A percentile compares a stretch with the other conserved stretches of the same genome.
phyloP scores from a whole-genome alignment of 64 coral and sea anemone species.

The Porites australiensis region DNA sequence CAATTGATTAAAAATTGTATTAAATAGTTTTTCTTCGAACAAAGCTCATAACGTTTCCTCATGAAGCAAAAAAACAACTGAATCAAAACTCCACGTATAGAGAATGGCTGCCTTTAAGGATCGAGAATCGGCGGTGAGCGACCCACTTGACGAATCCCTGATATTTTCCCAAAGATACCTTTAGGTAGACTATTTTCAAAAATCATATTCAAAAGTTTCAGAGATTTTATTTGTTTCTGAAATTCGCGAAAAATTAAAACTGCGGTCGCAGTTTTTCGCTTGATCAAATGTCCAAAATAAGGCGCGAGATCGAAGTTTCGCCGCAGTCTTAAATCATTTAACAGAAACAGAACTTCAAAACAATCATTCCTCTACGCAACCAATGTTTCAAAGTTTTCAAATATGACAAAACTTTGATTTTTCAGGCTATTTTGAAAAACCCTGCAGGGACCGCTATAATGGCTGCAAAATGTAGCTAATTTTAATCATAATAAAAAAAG shows the following conservation, averaged over 20 bases:
- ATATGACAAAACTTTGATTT: neutral
- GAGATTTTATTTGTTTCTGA: neutral
- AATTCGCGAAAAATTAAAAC: neutral
- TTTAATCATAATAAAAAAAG: neutral
- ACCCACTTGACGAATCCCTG: neutral
- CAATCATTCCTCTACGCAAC: no score
- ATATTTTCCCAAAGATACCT: neutral
- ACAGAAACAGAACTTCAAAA: no score
- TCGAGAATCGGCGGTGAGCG: neutral
- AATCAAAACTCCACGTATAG: no score
- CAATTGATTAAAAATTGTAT: no score
- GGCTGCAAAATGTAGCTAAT: conserved; percentile 2
- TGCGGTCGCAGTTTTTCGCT: neutral
- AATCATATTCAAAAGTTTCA: no score
- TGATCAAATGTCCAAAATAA: neutral
- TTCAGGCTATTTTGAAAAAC: neutral
- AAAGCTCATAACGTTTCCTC: no score
- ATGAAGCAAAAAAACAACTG: no score
- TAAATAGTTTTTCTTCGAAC: no score
- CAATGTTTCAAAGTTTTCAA: no score
- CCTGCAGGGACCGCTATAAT: neutral
- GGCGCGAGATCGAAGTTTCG: neutral
- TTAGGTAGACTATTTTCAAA: neutral
- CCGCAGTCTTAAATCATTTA: neutral
- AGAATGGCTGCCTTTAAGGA: neutral